Conservation (phyloP, 1,140 invertebrate species). For the Drosophila pruinosa region DNA sequence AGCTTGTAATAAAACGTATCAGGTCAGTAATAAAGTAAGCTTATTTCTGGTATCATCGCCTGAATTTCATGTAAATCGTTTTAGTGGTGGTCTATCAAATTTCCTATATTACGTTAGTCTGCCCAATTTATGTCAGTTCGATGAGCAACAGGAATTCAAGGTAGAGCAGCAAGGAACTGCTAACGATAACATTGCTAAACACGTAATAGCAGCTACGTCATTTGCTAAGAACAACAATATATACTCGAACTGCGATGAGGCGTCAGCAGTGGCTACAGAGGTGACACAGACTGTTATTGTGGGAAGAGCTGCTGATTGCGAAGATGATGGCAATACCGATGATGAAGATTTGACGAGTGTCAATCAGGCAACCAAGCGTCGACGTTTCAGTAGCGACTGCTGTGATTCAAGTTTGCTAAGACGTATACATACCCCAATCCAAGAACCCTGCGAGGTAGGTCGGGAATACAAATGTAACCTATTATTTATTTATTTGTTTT, state of each 20-base stretch:
- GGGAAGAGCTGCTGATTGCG: neutral
- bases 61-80: constrained; percentile 5
- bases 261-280: constrained; percentile 10
- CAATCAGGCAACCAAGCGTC: constrained; percentile 65
- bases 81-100: constrained; percentile 91
- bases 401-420: constrained; percentile 55
- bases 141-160: too few species aligned
- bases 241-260: constrained; percentile 1
- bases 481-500: too few species aligned
- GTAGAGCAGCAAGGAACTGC: too few species aligned
- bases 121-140: constrained; percentile 83
- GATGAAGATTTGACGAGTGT: constrained; percentile 65
- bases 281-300: constrained; percentile 19
- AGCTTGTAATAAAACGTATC: constrained; percentile 91
- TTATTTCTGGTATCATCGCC: neutral
- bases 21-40: constrained; percentile 85
- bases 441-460: constrained; percentile 77
- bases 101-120: constrained; percentile 91
- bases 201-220: constrained; percentile 51
- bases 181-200: constrained; percentile 45
- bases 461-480: neutral
- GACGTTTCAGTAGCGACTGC: constrained; percentile 70
- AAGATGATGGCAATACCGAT: constrained; percentile 7
- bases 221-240: constrained; percentile 47
- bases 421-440: constrained; percentile 57